Conservation (phyloP, 1,140 invertebrate species). For the Lepidurus packardi region DNA sequence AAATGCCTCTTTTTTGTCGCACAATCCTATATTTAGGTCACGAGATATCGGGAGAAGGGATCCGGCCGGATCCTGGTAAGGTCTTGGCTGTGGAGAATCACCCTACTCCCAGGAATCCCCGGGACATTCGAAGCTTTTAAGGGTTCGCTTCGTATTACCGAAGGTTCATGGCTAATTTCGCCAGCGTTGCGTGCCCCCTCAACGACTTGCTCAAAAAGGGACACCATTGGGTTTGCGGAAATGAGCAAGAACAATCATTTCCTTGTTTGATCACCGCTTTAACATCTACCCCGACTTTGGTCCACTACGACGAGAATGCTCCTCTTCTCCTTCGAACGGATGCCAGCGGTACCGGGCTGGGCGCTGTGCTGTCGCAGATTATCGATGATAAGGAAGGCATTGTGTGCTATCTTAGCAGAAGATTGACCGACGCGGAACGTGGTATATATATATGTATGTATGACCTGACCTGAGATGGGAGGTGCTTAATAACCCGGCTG, state of each 20-base stretch:
- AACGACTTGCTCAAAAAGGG: constrained; percentile 6
- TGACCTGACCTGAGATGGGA: too few species aligned
- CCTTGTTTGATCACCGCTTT: not conserved
- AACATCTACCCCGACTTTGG: too few species aligned
- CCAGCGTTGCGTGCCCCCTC: constrained; percentile 3
- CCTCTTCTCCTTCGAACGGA: too few species aligned
- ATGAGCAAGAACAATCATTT: not conserved
- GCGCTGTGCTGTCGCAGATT: too few species aligned
- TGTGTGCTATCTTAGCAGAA: too few species aligned
- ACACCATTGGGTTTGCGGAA: not conserved
- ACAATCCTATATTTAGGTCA: not conserved
- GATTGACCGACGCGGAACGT: too few species aligned
- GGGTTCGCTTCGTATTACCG: constrained; percentile 20
- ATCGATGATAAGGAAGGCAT: too few species aligned
- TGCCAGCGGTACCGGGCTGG: too few species aligned
- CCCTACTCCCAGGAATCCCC: constrained; percentile 35
- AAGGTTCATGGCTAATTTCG: constrained; percentile 22
- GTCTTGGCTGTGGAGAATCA: constrained; percentile 44
- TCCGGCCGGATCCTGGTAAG: not conserved
- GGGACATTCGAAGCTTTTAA: too few species aligned
- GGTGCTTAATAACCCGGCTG: too few species aligned
- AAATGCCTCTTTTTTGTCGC: not conserved
- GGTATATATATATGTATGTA: too few species aligned
- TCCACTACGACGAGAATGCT: too few species aligned
- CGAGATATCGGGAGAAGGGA: not conserved